Evolutionary conservation across 2,888 invertebrate species (phyloP).

Genomic region (Eueremaeus valkanovi): DNA sequence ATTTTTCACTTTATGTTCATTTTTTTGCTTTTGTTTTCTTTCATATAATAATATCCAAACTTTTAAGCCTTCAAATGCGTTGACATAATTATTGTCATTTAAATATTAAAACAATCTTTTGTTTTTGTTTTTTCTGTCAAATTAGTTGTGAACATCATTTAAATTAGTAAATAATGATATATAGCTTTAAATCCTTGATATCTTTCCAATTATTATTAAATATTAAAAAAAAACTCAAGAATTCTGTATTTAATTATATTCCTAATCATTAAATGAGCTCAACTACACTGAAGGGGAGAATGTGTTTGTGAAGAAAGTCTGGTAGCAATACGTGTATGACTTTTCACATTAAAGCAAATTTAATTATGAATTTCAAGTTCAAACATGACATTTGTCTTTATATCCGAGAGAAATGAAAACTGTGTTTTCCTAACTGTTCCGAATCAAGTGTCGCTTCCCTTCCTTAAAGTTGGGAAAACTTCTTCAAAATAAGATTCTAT

Average conservation of each 20-base stretch:
- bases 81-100: neutral
- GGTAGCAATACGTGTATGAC: neutral
- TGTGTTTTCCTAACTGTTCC: neutral
- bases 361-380: constrained; percentile 8
- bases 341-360: neutral
- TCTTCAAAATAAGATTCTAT: neutral
- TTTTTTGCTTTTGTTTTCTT: neutral
- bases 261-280: neutral
- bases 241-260: neutral
- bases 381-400: neutral
- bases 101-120: too few species aligned
- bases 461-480: neutral
- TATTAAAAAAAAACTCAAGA: neutral
- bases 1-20: neutral
- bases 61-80: neutral
- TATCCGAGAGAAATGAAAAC: neutral
- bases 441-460: neutral
- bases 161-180: neutral
- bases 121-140: too few species aligned
- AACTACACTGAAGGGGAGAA: neutral
- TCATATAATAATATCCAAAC: neutral
- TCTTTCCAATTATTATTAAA: neutral
- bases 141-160: too few species aligned
- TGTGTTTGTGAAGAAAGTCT: neutral
- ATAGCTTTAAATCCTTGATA: neutral